Percentiles rank a stretch among this genome's conserved stretches.
These are phyloP conservation scores for Acanthisitta chloris DNA, from an alignment of 2,113 vertebrate genomes.

Conservation along the genomic window DNA sequence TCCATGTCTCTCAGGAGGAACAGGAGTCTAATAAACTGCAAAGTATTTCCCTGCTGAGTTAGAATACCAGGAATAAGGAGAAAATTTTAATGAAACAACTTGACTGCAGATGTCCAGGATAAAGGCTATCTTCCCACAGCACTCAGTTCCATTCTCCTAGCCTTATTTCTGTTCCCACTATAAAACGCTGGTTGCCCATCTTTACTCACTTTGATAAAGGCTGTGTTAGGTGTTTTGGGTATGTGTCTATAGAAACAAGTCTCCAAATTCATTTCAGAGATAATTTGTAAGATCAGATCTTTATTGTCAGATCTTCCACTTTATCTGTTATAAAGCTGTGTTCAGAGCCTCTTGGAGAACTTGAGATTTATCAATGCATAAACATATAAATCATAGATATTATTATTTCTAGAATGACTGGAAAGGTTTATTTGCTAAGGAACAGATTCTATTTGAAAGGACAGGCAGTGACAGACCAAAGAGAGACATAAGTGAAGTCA, in stretches of 20 bases:
- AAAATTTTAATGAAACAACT: conserved; percentile 29
- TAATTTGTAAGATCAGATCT: not conserved
- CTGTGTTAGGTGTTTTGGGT: not conserved
- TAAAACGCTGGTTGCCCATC: not conserved
- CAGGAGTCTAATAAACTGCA: conserved; percentile 13
- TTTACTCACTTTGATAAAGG: not conserved
- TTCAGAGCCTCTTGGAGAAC: not conserved
- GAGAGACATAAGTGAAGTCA: not conserved
- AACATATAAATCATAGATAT: not conserved
- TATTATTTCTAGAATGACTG: not conserved
- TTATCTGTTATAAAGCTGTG: not conserved
- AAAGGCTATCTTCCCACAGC: not conserved
- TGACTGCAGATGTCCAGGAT: not conserved
- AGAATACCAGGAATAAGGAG: conserved; percentile 25
- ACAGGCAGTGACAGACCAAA: not conserved
- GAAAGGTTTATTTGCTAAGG: not conserved
- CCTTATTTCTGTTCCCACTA: not conserved
- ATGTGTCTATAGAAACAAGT: not conserved
- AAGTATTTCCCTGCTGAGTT: conserved; percentile 28
- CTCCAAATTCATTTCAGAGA: not conserved
- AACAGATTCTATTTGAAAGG: not conserved
- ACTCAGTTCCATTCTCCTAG: not conserved
- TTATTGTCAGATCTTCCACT: not conserved
- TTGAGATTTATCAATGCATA: not conserved
- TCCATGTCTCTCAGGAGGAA: conserved; percentile 3